Evolutionary conservation across 2,113 vertebrate species (phyloP).

Genomic region (Parotia lawesii): DNA sequence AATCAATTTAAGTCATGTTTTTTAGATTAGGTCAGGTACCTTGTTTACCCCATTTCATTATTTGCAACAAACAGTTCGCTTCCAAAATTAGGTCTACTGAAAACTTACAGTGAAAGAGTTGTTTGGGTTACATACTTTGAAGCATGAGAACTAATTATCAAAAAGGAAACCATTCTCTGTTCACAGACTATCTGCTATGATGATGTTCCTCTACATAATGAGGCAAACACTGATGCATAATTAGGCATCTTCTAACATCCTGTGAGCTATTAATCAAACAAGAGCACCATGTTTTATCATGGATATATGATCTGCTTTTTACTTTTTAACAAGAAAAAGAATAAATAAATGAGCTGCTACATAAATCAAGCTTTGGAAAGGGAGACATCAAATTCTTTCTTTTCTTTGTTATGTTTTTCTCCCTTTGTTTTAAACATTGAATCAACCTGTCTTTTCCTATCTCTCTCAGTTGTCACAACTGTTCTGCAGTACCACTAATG

Average conservation of each 20-base stretch:
- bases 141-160: conserved; percentile 26
- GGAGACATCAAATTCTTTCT: not conserved
- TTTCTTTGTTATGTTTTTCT: conserved; percentile 24
- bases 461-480: conserved; percentile 20
- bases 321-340: conserved; percentile 25
- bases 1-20: conserved; percentile 1
- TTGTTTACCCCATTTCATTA: not conserved
- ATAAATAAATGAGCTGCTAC: conserved; percentile 15
- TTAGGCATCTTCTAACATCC: conserved; percentile 64
- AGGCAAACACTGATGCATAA: conserved; percentile 63
- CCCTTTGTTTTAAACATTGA: conserved; percentile 17
- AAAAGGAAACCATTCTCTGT: conserved; percentile 21
- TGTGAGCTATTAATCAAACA: conserved; percentile 62
- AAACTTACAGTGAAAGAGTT: not conserved
- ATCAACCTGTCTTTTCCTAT: conserved; percentile 3
- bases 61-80: conserved; percentile 2
- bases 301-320: conserved; percentile 34
- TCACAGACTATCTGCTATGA: conserved; percentile 52
- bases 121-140: not conserved
- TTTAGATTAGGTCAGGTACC: not conserved
- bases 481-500: not conserved
- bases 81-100: not conserved
- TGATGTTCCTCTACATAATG: conserved; percentile 52
- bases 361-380: conserved; percentile 34
- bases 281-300: conserved; percentile 11